Evolutionary conservation across 2,797 vertebrate genomes (phyloP).

Genomic region (Anas bernieri): DNA sequence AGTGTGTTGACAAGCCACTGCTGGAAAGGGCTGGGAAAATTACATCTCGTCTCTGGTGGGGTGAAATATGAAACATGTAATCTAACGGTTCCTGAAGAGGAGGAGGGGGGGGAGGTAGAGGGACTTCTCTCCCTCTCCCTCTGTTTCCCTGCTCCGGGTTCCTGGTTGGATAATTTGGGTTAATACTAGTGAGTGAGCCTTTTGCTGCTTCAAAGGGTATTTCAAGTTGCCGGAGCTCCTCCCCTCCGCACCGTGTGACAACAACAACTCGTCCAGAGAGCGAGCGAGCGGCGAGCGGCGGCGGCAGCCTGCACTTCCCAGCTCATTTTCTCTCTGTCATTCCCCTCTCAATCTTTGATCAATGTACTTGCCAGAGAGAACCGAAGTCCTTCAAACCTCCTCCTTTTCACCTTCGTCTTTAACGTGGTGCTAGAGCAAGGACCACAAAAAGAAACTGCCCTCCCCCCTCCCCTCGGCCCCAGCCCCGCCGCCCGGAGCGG

Average conservation of each 20-base stretch:
- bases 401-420: slow-evolving; percentile 82
- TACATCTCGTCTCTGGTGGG: slow-evolving; percentile 46
- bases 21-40: slow-evolving; percentile 60
- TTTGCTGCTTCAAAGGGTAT: slow-evolving; percentile 82
- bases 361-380: slow-evolving; percentile 88
- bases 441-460: slow-evolving; percentile 74
- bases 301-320: slow-evolving; percentile 87
- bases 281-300: slow-evolving; percentile 57
- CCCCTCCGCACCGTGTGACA: slow-evolving; percentile 97
- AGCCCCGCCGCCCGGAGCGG: slow-evolving; percentile 75
- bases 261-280: slow-evolving; percentile 98
- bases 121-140: neutral
- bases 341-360: slow-evolving; percentile 92
- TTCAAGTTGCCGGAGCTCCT: slow-evolving; percentile 92
- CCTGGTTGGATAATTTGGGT: slow-evolving; percentile 82
- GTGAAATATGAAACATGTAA: slow-evolving; percentile 54
- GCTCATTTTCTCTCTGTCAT: slow-evolving; percentile 97
- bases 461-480: slow-evolving; percentile 67
- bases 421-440: slow-evolving; percentile 84
- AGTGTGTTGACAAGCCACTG: slow-evolving; percentile 44
- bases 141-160: slow-evolving; percentile 71
- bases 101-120: neutral
- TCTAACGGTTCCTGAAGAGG: slow-evolving; percentile 66
- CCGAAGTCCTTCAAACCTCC: slow-evolving; percentile 84
- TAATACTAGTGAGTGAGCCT: slow-evolving; percentile 79